Conservation (phyloP, 2,797 vertebrate genomes). For the Scolopax rusticola region DNA sequence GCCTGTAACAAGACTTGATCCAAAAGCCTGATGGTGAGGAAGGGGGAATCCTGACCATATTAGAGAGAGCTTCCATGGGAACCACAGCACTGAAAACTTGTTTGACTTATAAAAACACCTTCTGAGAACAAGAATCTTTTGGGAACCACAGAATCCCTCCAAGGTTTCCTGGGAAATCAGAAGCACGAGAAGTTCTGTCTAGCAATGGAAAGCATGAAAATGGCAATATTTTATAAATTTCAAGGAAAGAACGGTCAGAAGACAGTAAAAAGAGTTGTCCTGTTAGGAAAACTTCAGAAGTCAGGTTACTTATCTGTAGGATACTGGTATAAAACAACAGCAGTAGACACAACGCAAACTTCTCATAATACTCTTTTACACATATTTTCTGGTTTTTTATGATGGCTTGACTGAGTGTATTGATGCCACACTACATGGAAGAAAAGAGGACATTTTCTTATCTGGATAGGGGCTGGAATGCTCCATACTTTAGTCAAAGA, state of each 20-base stretch:
- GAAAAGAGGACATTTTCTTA: neutral
- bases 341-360: neutral
- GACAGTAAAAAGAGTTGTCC: neutral
- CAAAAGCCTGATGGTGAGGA: neutral
- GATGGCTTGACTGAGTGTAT: neutral
- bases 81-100: neutral
- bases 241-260: neutral
- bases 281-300: neutral
- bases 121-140: neutral
- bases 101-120: neutral
- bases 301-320: neutral
- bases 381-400: neutral
- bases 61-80: neutral
- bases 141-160: neutral
- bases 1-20: neutral
- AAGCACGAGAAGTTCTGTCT: neutral
- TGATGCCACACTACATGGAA: neutral
- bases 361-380: neutral
- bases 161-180: neutral
- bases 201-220: neutral
- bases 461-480: neutral
- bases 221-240: neutral
- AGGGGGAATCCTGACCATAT: neutral
- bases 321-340: neutral
- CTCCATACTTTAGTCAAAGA: neutral